phyloP scores from a whole-genome alignment of 2,113 vertebrate species.

The Oncorhynchus masou region DNA sequence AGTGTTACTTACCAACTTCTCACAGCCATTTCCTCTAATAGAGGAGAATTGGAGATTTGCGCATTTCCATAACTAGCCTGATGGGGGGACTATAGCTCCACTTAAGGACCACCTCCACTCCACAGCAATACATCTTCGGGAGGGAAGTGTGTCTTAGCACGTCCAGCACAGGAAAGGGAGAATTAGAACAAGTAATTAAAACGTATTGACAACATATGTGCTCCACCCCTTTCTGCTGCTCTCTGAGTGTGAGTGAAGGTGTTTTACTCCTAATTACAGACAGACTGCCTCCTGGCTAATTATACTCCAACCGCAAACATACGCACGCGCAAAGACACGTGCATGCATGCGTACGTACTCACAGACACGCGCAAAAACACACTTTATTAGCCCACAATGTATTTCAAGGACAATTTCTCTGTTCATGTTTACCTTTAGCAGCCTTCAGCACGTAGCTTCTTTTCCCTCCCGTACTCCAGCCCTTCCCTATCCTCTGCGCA shows the following conservation, averaged over 20 bases:
- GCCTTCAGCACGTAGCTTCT: too few relatives aligned
- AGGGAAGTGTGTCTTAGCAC: conserved; percentile 56
- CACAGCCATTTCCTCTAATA: not conserved
- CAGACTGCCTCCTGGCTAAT: conserved; percentile 33
- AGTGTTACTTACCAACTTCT: not conserved
- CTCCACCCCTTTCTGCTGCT: conserved; percentile 56
- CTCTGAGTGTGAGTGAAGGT: conserved; percentile 34
- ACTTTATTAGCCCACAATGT: not conserved
- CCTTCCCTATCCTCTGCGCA: too few relatives aligned
- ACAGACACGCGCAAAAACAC: not conserved
- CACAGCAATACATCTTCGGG: conserved; percentile 9
- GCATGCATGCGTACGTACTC: not conserved
- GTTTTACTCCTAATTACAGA: conserved; percentile 43
- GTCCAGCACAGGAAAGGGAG: conserved; percentile 81
- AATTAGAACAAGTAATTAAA: conserved; percentile 89
- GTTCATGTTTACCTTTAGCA: too few relatives aligned
- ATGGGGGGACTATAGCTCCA: conserved; percentile 67
- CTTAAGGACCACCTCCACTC: not conserved
- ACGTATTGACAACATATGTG: conserved; percentile 83
- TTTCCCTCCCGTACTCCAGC: too few relatives aligned
- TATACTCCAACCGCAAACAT: conserved; percentile 24
- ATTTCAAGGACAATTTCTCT: too few relatives aligned
- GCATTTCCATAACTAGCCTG: conserved; percentile 32
- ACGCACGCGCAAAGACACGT: conserved; percentile 18
- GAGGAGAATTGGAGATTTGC: not conserved